Evolutionary conservation across 2,888 invertebrate species (phyloP).

Genomic region (Drosophila ustulata): DNA sequence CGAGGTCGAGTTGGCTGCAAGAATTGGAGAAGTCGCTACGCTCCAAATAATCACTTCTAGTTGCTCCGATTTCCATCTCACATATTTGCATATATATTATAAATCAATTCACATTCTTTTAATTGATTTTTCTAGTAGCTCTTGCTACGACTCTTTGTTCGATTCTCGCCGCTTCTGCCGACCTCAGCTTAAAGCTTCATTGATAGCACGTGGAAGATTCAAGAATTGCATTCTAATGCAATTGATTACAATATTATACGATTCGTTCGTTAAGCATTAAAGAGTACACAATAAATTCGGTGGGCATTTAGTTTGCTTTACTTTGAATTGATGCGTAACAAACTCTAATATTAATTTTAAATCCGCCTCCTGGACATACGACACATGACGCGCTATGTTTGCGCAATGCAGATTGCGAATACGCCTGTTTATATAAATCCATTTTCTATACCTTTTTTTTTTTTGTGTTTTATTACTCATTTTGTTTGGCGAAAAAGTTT

Average conservation of each 20-base stretch:
- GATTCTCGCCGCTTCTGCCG: background rate
- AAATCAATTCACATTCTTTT: background rate
- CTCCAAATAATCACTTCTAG: background rate
- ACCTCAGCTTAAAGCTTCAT: slow-evolving; percentile 5
- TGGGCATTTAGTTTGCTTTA: slow-evolving; percentile 72
- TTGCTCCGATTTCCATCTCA: background rate
- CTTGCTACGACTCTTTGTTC: background rate
- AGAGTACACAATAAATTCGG: slow-evolving; percentile 75
- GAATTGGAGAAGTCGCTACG: background rate
- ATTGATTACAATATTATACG: slow-evolving; percentile 17
- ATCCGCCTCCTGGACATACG: slow-evolving; percentile 47
- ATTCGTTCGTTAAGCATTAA: slow-evolving; percentile 27
- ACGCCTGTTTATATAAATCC: slow-evolving; percentile 41
- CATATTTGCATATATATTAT: background rate
- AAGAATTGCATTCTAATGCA: slow-evolving; percentile 6
- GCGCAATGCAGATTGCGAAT: slow-evolving; percentile 60
- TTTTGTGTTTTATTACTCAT: slow-evolving; percentile 6
- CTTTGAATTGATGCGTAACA: slow-evolving; percentile 46
- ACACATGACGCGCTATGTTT: slow-evolving; percentile 51
- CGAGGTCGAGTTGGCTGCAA: slow-evolving; percentile 8
- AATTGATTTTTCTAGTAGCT: background rate
- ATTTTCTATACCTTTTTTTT: slow-evolving; percentile 1
- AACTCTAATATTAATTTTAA: slow-evolving; percentile 38
- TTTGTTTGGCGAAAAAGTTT: slow-evolving; percentile 34
- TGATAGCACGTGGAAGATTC: slow-evolving; percentile 6